Base-by-base conservation (phyloP, 2,113 vertebrate genomes). In the Mionectes macconnelli region DNA sequence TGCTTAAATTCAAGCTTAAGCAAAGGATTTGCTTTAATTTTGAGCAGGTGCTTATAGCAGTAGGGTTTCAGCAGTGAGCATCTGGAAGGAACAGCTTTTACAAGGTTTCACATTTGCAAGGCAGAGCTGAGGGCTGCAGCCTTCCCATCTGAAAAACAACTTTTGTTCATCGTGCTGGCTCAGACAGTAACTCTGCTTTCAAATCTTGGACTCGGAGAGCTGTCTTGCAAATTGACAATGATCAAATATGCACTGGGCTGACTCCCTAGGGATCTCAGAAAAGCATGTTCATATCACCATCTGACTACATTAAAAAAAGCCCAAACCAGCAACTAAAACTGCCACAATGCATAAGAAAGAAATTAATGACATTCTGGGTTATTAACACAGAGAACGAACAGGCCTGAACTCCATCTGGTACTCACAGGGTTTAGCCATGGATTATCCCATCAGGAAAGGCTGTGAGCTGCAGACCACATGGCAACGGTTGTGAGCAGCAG, bases 361-460 rank as follows among this genome's bases (percentile, higher is more conserved):
- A 95, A 96, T 79, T 49, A 94, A 92, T 95, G 86, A 90, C 86
- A 84, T 57, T 92, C 83, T 84, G 73, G 80, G 72, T 95, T 96
- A 95, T 90, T 94, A 89, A 72, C 66, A 42, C 53, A 62, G 70
- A 67, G 84, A 93, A 92, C 0, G 20, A 92, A 70, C 59, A 92
- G 86, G 89, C 94, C 57, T 68, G 79, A 83, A 93, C 93, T 87
- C 87, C 94, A 96, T 94, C 94, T 94, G 95, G 82, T 89, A 69
- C 80, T 95, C 44, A 5, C 59, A 91, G 70, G 77, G 35, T 93
- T 97, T 96, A 96, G 88, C 91, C 79, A 76, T 1, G 25, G 96
- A 97, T 94, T 96, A 96, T 96, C 96, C 91, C 95, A 96, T 93
- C 89, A 95, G 96, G 83, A 96, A 84, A 56, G 69, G 45, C 89